These are phyloP conservation scores for Penelope pileata DNA, from an alignment of 2,113 vertebrate genomes.

Conservation along the genomic window DNA sequence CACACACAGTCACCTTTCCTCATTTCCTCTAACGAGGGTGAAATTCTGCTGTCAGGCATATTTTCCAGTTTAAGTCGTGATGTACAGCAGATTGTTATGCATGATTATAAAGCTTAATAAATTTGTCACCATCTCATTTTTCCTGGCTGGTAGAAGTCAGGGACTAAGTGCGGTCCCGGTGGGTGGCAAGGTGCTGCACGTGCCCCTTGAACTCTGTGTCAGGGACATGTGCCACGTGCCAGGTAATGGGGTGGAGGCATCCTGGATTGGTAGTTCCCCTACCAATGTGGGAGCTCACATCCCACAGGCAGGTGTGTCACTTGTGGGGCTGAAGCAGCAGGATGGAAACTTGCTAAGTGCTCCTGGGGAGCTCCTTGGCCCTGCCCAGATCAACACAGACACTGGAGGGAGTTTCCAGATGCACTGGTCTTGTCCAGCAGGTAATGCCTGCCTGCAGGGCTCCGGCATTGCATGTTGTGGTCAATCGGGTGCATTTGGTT, in stretches of 20 bases:
- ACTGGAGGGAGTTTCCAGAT: background rate
- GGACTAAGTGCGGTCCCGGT: background rate
- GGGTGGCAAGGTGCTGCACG: background rate
- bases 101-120: conserved; percentile 44
- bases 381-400: background rate
- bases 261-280: background rate
- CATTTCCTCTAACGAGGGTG: conserved; percentile 52
- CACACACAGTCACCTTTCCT: conserved; percentile 38
- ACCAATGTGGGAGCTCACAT: background rate
- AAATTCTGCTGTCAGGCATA: conserved; percentile 55
- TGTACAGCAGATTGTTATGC: conserved; percentile 43
- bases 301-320: rapidly evolving
- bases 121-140: conserved; percentile 14
- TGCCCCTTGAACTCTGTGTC: background rate
- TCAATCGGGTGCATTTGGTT: background rate
- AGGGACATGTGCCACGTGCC: background rate
- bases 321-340: background rate
- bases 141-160: background rate
- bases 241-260: background rate
- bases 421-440: background rate
- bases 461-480: background rate
- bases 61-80: conserved; percentile 33
- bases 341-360: background rate
- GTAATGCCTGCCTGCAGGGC: background rate
- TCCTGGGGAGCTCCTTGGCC: background rate